Base-by-base conservation (phyloP, 2,797 vertebrate genomes). In the Furcifer pardalis region DNA sequence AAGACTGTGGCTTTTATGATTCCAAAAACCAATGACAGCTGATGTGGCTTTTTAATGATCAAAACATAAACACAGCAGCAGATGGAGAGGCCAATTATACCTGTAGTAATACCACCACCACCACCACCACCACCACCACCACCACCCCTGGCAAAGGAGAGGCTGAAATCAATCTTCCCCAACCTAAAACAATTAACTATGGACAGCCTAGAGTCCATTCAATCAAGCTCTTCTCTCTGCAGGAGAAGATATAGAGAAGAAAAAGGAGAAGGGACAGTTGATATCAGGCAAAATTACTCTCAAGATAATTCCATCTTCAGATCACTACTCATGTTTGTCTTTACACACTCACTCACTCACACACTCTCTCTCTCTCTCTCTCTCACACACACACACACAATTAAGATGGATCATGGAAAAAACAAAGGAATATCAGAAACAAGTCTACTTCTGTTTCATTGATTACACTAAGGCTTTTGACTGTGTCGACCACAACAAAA, bases 191-290 rank as follows among this genome's bases (percentile, higher is more conserved):
- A 5, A 46, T 52, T 85, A 89, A 1, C 74, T 91, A 72, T 83
- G 85, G 77, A 86, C 84, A 80, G 15, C 86, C 89, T 79, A 84
- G 82, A 69, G 86, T 91, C 88, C 90, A 84, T 93, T 91, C 90
- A 23, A n/a, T 0, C 0, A 73, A 88, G 80, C 79, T 76, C 59
- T 0, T 0, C 35, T 76, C 87, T 74, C 78, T 81, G 46, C 73
- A 81, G 83, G 86, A 71, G 62, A 66, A 66, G 90, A 86, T n/a
- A n/a, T n/a, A n/a, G n/a, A n/a, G n/a, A n/a, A n/a, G n/a, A n/a
- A n/a, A n/a, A n/a, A n/a, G n/a, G n/a, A n/a, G n/a, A n/a, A n/a
- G n/a, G n/a, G n/a, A n/a, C n/a, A 2, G 15, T 81, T 80, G 86
- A 87, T 52, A 35, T 66, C 63, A 84, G 83, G 35, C 79, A 87